Conservation (phyloP, 2,113 vertebrate genomes). For the Paraplagusia blochii region DNA sequence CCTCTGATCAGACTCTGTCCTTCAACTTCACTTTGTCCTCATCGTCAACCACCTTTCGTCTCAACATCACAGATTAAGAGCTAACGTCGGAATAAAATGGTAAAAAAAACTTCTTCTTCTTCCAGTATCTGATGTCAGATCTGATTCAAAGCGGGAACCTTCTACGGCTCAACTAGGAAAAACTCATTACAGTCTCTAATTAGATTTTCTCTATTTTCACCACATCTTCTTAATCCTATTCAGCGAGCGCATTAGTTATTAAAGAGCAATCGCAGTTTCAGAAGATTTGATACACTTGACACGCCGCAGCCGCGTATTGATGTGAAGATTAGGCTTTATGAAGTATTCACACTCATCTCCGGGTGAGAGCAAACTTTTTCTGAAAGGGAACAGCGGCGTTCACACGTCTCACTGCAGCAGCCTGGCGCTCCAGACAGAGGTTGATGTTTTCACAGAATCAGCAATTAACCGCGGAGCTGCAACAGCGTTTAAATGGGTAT, state of each 20-base stretch:
- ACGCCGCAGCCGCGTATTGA: constrained; percentile 20
- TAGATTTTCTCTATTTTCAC: constrained; percentile 17
- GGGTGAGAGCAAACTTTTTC: neutral
- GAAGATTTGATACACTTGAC: constrained; percentile 13
- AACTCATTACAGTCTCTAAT: constrained; percentile 45
- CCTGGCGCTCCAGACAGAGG: neutral
- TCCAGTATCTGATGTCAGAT: constrained; percentile 21
- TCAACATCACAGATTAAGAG: too few species aligned
- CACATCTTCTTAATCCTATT: constrained; percentile 19
- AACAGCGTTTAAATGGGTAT: constrained; percentile 13
- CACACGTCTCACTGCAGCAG: neutral
- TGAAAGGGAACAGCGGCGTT: neutral
- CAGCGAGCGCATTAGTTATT: constrained; percentile 11
- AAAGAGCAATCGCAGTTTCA: constrained; percentile 21
- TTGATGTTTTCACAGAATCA: constrained; percentile 13
- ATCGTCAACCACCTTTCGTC: neutral
- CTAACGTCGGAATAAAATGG: constrained; percentile 5
- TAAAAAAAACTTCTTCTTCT: neutral
- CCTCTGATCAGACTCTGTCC: constrained; percentile 3
- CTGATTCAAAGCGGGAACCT: constrained; percentile 28
- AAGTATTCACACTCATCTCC: neutral
- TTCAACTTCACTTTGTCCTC: neutral
- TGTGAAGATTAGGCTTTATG: constrained; percentile 1
- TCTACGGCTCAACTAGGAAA: constrained; percentile 33
- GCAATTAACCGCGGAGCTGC: constrained; percentile 18